phyloP scores from a whole-genome alignment of 1,140 invertebrate genomes.

The Helicoverpa armigera region DNA sequence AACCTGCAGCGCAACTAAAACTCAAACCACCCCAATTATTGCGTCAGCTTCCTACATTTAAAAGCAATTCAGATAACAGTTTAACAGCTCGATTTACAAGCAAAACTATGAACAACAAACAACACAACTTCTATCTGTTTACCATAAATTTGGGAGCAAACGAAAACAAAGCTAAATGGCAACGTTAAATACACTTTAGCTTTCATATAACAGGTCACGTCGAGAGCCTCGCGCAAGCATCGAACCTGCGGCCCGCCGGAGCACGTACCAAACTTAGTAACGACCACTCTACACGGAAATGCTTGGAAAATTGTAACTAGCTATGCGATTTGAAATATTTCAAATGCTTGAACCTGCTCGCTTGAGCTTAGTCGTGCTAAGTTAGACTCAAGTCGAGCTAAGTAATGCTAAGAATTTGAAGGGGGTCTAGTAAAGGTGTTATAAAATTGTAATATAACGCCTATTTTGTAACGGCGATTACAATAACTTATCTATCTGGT shows the following conservation, averaged over 20 bases:
- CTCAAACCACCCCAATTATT: background rate
- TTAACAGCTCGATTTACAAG: background rate
- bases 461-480: too few species aligned
- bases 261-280: constrained; percentile 48
- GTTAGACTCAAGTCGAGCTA: background rate
- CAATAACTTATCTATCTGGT: too few species aligned
- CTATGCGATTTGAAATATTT: background rate
- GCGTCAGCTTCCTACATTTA: background rate
- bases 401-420: too few species aligned
- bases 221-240: constrained; percentile 24
- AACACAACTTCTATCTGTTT: constrained; percentile 15
- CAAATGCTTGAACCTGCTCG: background rate
- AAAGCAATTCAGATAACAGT: background rate
- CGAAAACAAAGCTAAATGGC: background rate
- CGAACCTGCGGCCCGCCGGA: constrained; percentile 38
- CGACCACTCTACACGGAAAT: constrained; percentile 37
- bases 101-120: background rate
- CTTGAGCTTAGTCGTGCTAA: background rate
- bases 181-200: constrained; percentile 12
- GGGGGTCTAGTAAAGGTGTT: too few species aligned
- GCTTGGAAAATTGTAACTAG: constrained; percentile 31
- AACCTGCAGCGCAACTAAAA: background rate
- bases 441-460: too few species aligned
- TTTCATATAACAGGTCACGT: constrained; percentile 37
- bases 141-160: constrained; percentile 3